Percentiles rank a stretch among this genome's conserved stretches.
Conservation (phyloP, 2,797 vertebrate species). For the Limnodromus scolopaceus region DNA sequence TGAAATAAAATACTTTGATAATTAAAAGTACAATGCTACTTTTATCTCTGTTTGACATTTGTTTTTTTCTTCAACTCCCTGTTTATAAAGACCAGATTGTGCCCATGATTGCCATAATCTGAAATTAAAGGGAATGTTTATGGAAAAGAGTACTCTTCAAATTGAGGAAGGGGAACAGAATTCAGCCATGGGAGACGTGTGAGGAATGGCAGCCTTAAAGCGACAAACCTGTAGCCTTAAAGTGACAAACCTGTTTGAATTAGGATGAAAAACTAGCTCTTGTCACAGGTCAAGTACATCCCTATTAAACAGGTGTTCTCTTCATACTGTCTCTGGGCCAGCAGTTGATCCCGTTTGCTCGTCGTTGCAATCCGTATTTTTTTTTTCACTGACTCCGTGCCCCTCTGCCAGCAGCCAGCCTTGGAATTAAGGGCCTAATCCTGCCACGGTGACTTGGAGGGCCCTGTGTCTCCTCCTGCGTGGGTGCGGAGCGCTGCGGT, state of each 20-base stretch:
- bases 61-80: neutral
- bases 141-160: neutral
- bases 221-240: neutral
- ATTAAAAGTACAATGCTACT: constrained; percentile 38
- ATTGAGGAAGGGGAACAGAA: neutral
- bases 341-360: neutral
- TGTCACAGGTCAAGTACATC: neutral
- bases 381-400: neutral
- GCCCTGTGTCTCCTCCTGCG: neutral
- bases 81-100: constrained; percentile 28
- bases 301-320: neutral
- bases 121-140: constrained; percentile 32
- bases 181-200: neutral
- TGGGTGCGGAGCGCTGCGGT: too few relatives aligned
- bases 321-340: neutral
- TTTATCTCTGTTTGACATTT: constrained; percentile 39
- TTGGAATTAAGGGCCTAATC: neutral
- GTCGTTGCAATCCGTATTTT: fast-evolving
- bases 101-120: neutral
- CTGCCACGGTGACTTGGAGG: neutral
- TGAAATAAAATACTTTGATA: constrained; percentile 31
- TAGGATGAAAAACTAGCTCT: neutral
- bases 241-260: neutral
- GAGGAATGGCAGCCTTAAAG: neutral
- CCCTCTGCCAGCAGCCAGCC: neutral